A percentile compares a stretch with the other conserved stretches of the same genome.
Conservation (phyloP, 2,888 invertebrate species). For the Tetragnatha montana region DNA sequence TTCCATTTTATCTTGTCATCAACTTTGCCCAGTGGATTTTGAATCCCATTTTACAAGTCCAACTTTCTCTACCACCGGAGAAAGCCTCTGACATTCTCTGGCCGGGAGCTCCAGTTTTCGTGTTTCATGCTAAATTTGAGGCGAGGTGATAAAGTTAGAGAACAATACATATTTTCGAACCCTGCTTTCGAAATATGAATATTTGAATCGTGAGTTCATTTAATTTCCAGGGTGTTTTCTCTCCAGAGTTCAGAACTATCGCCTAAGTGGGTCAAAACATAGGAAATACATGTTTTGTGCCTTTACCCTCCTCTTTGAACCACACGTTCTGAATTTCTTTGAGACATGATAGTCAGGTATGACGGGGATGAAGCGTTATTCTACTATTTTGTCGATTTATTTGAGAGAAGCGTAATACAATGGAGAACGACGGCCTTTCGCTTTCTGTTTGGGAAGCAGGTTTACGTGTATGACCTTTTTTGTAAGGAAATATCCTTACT, state of each 20-base stretch:
- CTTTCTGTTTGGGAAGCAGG: no score
- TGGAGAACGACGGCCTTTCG: neutral
- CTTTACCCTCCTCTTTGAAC: neutral
- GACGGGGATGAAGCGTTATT: neutral
- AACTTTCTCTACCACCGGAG: no score
- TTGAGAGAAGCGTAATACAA: neutral
- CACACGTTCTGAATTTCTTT: neutral
- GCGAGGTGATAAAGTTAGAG: neutral
- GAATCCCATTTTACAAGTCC: no score
- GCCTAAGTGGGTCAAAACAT: slow-evolving; percentile 28
- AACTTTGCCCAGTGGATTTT: no score
- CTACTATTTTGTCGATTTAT: neutral
- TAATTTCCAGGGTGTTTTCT: slow-evolving; percentile 25
- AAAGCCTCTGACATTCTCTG: no score
- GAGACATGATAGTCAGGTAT: neutral
- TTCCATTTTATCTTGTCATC: no score
- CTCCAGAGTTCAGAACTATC: neutral
- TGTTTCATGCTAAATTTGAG: neutral
- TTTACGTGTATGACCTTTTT: no score
- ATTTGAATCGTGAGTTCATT: neutral
- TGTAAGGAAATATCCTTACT: no score
- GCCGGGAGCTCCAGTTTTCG: neutral
- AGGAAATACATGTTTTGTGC: slow-evolving; percentile 11
- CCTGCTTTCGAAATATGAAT: neutral
- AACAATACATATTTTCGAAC: neutral